These are phyloP conservation scores for Melanaphis sacchari DNA, from an alignment of 1,140 invertebrate genomes.

Conservation along the genomic window DNA sequence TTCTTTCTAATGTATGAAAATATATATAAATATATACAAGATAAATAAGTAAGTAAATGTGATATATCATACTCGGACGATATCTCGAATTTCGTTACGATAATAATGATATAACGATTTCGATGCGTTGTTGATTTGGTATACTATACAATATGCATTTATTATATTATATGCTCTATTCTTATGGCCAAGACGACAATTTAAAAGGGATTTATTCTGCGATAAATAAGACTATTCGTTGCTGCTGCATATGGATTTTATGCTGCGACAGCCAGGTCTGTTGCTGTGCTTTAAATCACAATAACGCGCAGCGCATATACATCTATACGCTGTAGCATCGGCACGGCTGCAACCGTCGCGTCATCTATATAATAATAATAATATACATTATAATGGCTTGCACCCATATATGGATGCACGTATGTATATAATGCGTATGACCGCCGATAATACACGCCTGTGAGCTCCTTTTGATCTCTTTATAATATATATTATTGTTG, in stretches of 20 bases:
- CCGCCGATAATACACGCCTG: background rate
- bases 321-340: background rate
- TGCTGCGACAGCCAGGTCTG: background rate
- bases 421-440: background rate
- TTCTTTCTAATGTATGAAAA: background rate
- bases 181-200: background rate
- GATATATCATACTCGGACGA: background rate
- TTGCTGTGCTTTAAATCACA: slow-evolving; percentile 55
- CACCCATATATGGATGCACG: background rate
- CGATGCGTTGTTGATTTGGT: background rate
- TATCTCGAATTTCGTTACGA: background rate
- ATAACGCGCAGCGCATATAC: background rate
- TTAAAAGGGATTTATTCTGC: slow-evolving; percentile 53
- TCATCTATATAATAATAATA: background rate
- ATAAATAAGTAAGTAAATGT: background rate
- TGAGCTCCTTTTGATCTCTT: slow-evolving; percentile 42
- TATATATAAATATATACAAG: background rate
- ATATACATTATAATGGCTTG: background rate
- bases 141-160: too few relatives aligned
- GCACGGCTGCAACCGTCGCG: background rate
- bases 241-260: background rate
- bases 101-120: background rate
- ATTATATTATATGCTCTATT: background rate
- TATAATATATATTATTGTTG: background rate
- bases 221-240: slow-evolving; percentile 27